Evolutionary conservation across 2,113 vertebrate genomes (phyloP).

Genomic region (Plecturocebus donacophilus): DNA sequence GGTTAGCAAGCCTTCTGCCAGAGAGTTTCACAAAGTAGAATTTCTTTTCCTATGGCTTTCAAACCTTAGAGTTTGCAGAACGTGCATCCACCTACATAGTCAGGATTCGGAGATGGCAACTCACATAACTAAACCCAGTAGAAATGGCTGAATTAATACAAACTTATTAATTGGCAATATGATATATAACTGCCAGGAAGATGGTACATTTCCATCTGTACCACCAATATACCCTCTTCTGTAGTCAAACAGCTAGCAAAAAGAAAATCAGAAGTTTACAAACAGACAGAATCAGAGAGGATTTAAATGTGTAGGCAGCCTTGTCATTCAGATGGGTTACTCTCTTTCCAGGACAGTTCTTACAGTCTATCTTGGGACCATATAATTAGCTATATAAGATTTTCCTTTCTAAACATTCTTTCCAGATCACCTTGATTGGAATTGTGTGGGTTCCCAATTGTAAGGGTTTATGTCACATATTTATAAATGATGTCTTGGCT

Average conservation of each 20-base stretch:
- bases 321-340: background rate
- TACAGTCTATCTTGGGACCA: background rate
- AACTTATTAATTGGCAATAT: background rate
- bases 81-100: background rate
- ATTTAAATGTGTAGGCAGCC: background rate
- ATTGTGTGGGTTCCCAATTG: background rate
- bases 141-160: background rate
- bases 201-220: background rate
- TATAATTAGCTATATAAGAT: background rate
- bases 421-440: background rate
- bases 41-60: background rate
- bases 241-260: background rate
- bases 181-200: background rate
- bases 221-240: background rate
- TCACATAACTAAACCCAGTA: background rate
- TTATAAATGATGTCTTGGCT: background rate
- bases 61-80: background rate
- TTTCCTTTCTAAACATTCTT: background rate
- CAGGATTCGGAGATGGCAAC: background rate
- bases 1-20: background rate
- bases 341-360: background rate
- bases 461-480: background rate
- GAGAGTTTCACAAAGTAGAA: background rate
- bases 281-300: background rate
- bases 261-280: background rate